phyloP scores from a whole-genome alignment of 2,888 invertebrate genomes.

The Malthinus seriepunctatus region DNA sequence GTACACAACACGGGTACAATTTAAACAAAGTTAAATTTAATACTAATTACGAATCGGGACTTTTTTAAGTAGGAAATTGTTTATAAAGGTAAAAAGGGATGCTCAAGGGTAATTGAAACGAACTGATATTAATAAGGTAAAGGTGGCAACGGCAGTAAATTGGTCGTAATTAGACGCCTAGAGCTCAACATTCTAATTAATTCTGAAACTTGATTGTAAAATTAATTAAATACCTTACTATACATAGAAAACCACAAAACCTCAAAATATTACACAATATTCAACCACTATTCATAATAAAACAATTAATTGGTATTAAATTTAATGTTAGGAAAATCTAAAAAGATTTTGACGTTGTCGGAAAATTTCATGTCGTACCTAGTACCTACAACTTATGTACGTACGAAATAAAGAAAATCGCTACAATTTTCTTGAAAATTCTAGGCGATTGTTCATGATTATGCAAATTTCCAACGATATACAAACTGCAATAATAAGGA shows the following conservation, averaged over 20 bases:
- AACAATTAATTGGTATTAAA: constrained; percentile 1
- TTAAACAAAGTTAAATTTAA: too few species aligned
- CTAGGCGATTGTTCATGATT: constrained; percentile 2
- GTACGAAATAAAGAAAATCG: constrained; percentile 3
- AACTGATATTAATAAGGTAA: constrained; percentile 14
- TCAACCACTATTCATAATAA: not conserved
- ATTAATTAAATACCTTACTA: constrained; percentile 16
- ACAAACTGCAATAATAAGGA: constrained; percentile 5
- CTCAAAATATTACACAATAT: constrained; percentile 16
- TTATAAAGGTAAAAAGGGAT: too few species aligned
- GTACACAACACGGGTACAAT: too few species aligned
- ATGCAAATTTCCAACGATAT: constrained; percentile 3
- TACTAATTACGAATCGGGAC: too few species aligned
- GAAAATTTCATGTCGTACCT: not conserved
- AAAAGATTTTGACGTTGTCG: not conserved
- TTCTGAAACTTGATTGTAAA: constrained; percentile 19
- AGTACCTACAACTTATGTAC: not conserved
- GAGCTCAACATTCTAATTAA: constrained; percentile 15
- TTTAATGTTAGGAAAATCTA: not conserved
- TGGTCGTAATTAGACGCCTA: constrained; percentile 12
- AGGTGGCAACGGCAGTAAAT: constrained; percentile 6
- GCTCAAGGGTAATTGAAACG: not conserved
- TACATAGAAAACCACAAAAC: constrained; percentile 14
- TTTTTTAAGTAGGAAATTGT: too few species aligned
- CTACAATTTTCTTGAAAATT: constrained; percentile 1